Conservation (phyloP, 1,140 invertebrate species). For the Eulimnadia texana region DNA sequence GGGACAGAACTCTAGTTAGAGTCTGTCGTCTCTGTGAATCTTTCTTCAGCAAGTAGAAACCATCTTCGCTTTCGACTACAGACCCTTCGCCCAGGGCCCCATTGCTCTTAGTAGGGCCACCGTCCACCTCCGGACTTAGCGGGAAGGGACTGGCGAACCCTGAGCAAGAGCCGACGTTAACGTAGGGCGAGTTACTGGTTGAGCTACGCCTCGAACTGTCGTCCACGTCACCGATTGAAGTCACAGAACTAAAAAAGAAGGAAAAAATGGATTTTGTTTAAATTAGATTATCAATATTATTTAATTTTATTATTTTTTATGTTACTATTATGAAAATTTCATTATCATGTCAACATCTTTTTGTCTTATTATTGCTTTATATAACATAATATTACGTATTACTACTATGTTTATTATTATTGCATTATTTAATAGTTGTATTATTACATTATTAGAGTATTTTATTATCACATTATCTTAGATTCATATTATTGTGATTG, state of each 20-base stretch:
- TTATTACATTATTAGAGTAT: background rate
- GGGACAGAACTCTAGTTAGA: conserved; percentile 69
- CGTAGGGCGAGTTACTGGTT: background rate
- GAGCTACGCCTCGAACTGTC: background rate
- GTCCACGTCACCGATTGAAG: background rate
- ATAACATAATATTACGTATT: too few relatives aligned
- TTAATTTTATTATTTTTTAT: background rate
- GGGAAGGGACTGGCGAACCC: conserved; percentile 6
- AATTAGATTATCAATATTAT: background rate
- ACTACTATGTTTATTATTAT: too few relatives aligned
- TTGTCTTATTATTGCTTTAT: too few relatives aligned
- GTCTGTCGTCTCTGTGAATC: conserved; percentile 89
- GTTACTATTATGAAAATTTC: background rate
- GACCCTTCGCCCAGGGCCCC: conserved; percentile 12
- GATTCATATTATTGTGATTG: background rate
- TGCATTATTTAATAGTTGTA: too few relatives aligned
- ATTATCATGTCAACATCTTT: background rate
- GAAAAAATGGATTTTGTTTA: background rate
- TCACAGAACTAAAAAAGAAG: background rate
- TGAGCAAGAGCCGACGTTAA: background rate
- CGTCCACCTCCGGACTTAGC: conserved; percentile 21
- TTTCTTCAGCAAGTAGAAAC: conserved; percentile 91
- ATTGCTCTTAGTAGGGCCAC: conserved; percentile 15
- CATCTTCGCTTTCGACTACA: conserved; percentile 51
- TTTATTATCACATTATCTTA: background rate